Evolutionary conservation across 1,140 invertebrate species (phyloP), one percentile per base, ranked within the genome.

Genomic region (Maniola jurtina): DNA sequence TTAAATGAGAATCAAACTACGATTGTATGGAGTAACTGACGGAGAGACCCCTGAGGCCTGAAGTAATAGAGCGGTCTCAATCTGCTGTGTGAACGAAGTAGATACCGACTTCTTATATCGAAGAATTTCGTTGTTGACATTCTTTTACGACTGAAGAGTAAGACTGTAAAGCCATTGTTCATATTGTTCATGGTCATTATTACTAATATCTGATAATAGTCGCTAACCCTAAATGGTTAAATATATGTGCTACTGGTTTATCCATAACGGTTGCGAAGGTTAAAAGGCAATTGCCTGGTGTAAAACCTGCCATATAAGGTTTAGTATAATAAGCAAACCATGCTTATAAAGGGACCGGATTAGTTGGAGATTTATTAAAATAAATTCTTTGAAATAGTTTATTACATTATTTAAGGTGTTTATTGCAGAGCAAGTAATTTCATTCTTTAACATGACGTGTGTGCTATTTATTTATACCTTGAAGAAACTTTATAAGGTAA

Each of bases 181-280:
- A 25, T 25, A 45, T 45, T 45, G 42, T 45, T 45, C 42, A 45
- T 45, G 42, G 11, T n/a, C 13, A 45, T 45, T 45, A 11, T 11
- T 11, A 45, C 42, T 45, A 45, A 45, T 45, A 45, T 45, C 42
- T 45, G 13, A 1, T 45, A 11, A 45, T 11, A 45, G 9, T 45
- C 42, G 13, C 13, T 45, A 45, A 11, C 42, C 42, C 9, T 45
- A 45, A 5, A 13, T 45, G 42, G 42, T 9, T 45, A 45, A 7
- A 45, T 45, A 11, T 45, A 45, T n/a, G 42, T 45, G 42, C 42
- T 45, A 45, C 42, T 45, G 42, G 42, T 45, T 13, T 45, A n/a
- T 45, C 42, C 42, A 11, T 45, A 40, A 45, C 42, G 10, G 42
- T 11, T 0, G 42, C 42, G 42, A 45, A 45, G 42, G 42, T 45